Base-by-base conservation (phyloP, 2,797 vertebrate species). In the Eurystomus glaucurus region DNA sequence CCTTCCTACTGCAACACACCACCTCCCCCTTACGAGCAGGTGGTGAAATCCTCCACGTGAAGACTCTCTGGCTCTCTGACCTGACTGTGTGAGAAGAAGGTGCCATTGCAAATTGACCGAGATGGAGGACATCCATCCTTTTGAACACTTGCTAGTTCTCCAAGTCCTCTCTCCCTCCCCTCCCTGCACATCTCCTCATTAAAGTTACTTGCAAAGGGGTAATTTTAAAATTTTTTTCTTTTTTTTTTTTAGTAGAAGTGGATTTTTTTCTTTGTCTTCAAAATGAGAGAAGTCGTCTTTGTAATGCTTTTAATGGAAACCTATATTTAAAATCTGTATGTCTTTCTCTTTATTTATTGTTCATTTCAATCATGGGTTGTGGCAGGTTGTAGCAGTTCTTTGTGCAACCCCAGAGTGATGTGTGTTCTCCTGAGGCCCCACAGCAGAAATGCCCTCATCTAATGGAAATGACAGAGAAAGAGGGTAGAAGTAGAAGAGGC, bases 1-100 rank as follows among this genome's bases (percentile, higher is more conserved):
- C 99, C 99, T 1, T 99, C 99, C 76, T 99, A 99, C 98, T 99
- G 99, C 98, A 99, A 99, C 98, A 99, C 99, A 6, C 99, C 99
- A 3, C 99, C 99, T 3, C 99, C 99, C 3, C 98, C 99, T 1
- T 99, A 99, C 0, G 99, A 99, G 96, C 99, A 99, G 97, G 99
- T 99, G 91, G 99, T 99, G 96, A 99, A 99, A 93, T 98, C 98
- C 95, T 98, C 97, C n/a, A 99, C 99, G 89, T 98, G 98, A 98
- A 98, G 97, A 97, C 98, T 74, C 98, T 74, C 57, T 89, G 93
- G 87, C 90, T 85, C 54, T 92, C 61, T 87, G 82, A 95, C 75
- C 84, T 95, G 89, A 97, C 64, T 97, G 45, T 84, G 48, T 19
- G 66, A 94, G 72, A 95, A 90, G 90, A 96, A 69, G 88, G 84